A percentile compares a stretch with the other conserved stretches of the same genome.
phyloP scores from a whole-genome alignment of 2,888 invertebrate species.

The Schizotus pectinicornis region DNA sequence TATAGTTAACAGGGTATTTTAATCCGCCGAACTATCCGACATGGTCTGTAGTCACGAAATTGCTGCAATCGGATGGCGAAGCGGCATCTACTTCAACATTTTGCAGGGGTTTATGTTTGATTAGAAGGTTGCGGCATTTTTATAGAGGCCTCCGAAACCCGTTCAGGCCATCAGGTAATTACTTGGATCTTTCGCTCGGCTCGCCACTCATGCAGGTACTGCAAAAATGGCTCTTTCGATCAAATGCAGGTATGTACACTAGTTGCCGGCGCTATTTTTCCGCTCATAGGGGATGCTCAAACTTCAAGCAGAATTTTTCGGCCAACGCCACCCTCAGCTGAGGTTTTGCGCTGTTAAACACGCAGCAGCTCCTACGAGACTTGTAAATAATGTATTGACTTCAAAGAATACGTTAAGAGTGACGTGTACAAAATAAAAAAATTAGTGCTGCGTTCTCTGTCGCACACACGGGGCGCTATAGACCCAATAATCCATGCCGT shows the following conservation, averaged over 20 bases:
- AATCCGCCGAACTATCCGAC: slow-evolving; percentile 19
- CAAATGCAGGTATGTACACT: background rate
- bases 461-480: too few relatives aligned
- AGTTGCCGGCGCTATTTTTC: background rate
- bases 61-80: slow-evolving; percentile 2
- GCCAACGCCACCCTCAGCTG: too few relatives aligned
- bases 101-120: slow-evolving; percentile 35
- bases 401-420: too few relatives aligned
- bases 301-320: too few relatives aligned
- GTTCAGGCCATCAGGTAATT: slow-evolving; percentile 48
- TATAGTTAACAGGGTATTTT: slow-evolving; percentile 3
- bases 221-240: background rate
- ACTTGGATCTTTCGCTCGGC: slow-evolving; percentile 29
- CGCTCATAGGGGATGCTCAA: too few relatives aligned
- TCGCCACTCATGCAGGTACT: slow-evolving; percentile 7
- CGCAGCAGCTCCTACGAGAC: too few relatives aligned
- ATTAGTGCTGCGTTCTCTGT: too few relatives aligned
- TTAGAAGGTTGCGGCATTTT: slow-evolving; percentile 35
- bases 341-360: too few relatives aligned
- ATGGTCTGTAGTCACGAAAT: slow-evolving; percentile 10
- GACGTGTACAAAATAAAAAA: too few relatives aligned
- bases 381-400: too few relatives aligned
- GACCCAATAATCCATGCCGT: too few relatives aligned
- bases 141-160: slow-evolving; percentile 34
- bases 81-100: slow-evolving; percentile 8